phyloP scores from a whole-genome alignment of 2,113 vertebrate genomes.

The Crypturellus undulatus region DNA sequence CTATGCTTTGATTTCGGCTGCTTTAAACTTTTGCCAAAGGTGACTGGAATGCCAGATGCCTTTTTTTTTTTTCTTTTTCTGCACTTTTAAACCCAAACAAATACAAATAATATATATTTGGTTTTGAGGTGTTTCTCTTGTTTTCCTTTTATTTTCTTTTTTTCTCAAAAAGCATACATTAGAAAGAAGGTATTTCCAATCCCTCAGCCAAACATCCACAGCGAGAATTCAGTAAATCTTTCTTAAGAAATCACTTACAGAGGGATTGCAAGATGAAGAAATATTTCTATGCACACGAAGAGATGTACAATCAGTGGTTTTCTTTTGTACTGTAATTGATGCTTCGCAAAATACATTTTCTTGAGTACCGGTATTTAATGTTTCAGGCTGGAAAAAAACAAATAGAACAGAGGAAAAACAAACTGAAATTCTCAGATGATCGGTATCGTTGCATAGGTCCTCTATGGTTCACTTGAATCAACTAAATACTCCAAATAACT shows the following conservation, averaged over 20 bases:
- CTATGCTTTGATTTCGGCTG: slow-evolving; percentile 28
- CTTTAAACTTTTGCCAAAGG: slow-evolving; percentile 67
- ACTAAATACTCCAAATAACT: slow-evolving; percentile 46
- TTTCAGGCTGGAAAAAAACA: slow-evolving; percentile 45
- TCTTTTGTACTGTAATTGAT: slow-evolving; percentile 11
- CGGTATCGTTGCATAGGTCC: slow-evolving; percentile 8
- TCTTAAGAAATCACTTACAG: slow-evolving; percentile 1
- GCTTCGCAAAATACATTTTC: slow-evolving; percentile 32
- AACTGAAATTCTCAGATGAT: slow-evolving; percentile 50
- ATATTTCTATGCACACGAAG: neutral
- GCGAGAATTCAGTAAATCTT: slow-evolving; percentile 35
- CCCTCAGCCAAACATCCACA: slow-evolving; percentile 9
- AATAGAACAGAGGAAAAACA: slow-evolving; percentile 28
- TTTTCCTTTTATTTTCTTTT: neutral
- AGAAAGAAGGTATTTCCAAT: neutral
- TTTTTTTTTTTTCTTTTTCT: neutral
- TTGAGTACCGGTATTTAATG: neutral
- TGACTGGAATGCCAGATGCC: slow-evolving; percentile 22
- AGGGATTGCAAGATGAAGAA: neutral
- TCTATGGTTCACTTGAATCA: slow-evolving; percentile 24
- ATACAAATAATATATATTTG: neutral
- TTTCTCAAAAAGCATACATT: neutral
- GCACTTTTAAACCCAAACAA: slow-evolving; percentile 22
- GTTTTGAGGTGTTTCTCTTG: neutral
- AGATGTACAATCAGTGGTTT: slow-evolving; percentile 32